Evolutionary conservation across 2,888 invertebrate species (phyloP).

Genomic region (Rhimphoctona megacephalus): DNA sequence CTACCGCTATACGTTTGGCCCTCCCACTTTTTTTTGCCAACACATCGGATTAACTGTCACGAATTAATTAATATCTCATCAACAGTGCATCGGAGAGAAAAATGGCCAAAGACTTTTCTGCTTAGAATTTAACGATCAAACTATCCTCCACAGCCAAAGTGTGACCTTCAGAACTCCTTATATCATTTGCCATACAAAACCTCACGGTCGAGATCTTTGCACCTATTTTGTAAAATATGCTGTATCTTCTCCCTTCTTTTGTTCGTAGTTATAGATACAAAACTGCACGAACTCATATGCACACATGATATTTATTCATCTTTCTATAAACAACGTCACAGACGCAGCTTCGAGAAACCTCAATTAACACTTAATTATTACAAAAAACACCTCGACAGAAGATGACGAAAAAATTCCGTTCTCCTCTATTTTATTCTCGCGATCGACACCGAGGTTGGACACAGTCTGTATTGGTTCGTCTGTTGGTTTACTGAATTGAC

Average conservation of each 20-base stretch:
- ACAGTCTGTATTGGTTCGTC: neutral
- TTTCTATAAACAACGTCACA: constrained; percentile 30
- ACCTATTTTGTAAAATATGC: neutral
- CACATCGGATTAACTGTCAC: neutral
- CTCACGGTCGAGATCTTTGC: constrained; percentile 13
- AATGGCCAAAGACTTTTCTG: neutral
- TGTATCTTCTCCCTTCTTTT: neutral
- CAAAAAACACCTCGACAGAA: constrained; percentile 36
- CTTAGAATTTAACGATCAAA: neutral
- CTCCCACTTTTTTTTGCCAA: neutral
- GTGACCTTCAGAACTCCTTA: neutral
- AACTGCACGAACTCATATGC: neutral
- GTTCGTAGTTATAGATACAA: neutral
- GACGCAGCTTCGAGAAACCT: constrained; percentile 9
- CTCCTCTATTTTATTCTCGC: constrained; percentile 6
- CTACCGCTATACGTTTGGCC: neutral
- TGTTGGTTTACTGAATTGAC: constrained; percentile 3
- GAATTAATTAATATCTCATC: neutral
- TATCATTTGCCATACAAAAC: neutral
- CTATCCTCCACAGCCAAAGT: neutral
- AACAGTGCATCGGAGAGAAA: neutral
- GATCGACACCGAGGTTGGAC: neutral
- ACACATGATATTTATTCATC: neutral
- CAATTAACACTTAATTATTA: constrained; percentile 58
- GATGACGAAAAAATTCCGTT: constrained; percentile 50